phyloP scores from a whole-genome alignment of 2,113 vertebrate genomes.

The Semicossyphus pulcher region DNA sequence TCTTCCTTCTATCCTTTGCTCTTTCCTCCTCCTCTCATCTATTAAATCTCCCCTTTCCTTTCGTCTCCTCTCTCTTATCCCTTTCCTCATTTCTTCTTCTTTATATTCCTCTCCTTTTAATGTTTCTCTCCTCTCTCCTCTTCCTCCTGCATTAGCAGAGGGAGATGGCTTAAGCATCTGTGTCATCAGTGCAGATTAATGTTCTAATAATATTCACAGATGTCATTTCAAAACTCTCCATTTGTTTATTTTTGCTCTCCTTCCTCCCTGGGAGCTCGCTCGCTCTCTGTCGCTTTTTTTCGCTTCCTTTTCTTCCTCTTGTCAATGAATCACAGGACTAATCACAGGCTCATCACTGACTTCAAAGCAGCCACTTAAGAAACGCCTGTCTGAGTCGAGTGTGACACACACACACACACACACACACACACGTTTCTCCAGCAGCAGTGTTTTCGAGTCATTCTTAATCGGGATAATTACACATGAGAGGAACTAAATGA shows the following conservation, averaged over 20 bases:
- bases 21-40: no score
- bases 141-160: conserved; percentile 55
- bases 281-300: conserved; percentile 39
- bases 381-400: conserved; percentile 55
- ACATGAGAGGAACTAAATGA: conserved; percentile 67
- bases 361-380: conserved; percentile 75
- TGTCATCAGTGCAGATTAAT: conserved; percentile 76
- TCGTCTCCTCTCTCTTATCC: background rate
- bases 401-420: conserved; percentile 24
- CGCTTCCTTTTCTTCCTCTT: conserved; percentile 35
- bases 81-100: background rate
- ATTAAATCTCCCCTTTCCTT: background rate
- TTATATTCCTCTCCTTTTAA: background rate
- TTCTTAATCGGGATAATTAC: conserved; percentile 71
- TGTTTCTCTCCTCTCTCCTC: background rate
- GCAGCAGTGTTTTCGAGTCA: conserved; percentile 63
- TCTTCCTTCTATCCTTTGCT: background rate
- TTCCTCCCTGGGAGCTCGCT: conserved; percentile 14
- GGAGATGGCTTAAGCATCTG: conserved; percentile 72
- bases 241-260: conserved; percentile 69
- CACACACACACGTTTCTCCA: conserved; percentile 33
- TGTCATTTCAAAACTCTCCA: conserved; percentile 73
- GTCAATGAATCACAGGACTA: conserved; percentile 69
- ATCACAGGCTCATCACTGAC: conserved; percentile 58
- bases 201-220: conserved; percentile 80